Percentiles rank a stretch among this genome's conserved stretches.
phyloP scores from a whole-genome alignment of 1,140 invertebrate species.

The Goniozus legneri region DNA sequence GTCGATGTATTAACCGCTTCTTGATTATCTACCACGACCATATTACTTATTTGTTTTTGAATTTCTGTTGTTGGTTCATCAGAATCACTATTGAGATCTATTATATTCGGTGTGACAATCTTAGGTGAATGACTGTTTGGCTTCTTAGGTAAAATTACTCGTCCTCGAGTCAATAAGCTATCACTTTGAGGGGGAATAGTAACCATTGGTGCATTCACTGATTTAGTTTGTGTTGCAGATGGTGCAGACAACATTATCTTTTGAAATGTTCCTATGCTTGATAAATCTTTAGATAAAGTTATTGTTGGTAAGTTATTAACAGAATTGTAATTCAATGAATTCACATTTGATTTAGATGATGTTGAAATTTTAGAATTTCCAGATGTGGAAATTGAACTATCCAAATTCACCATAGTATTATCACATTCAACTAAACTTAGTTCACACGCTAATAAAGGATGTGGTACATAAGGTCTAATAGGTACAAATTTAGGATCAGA shows the following conservation, averaged over 20 bases:
- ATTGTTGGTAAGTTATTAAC: slow-evolving; percentile 3
- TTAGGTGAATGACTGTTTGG: background rate
- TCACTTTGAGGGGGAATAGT: slow-evolving; percentile 29
- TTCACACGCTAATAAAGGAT: slow-evolving; percentile 27
- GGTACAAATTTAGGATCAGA: background rate
- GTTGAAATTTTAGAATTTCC: background rate
- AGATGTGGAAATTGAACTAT: slow-evolving; percentile 11
- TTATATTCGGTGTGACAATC: slow-evolving; percentile 29
- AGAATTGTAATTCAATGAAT: background rate
- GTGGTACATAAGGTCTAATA: background rate
- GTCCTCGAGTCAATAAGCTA: slow-evolving; percentile 7
- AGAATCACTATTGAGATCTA: slow-evolving; percentile 45
- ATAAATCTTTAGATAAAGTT: background rate
- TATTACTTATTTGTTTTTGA: background rate
- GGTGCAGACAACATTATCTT: background rate
- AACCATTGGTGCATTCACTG: slow-evolving; percentile 32
- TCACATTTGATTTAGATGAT: background rate
- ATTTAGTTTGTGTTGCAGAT: background rate
- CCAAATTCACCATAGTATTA: slow-evolving; percentile 19
- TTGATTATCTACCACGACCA: background rate
- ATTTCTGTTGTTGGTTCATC: slow-evolving; percentile 28
- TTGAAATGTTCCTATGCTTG: background rate
- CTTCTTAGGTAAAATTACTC: slow-evolving; percentile 21
- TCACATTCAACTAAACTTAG: slow-evolving; percentile 41
- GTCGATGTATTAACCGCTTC: background rate